Conservation (phyloP, 2,113 vertebrate genomes). For the Bufo gargarizans region DNA sequence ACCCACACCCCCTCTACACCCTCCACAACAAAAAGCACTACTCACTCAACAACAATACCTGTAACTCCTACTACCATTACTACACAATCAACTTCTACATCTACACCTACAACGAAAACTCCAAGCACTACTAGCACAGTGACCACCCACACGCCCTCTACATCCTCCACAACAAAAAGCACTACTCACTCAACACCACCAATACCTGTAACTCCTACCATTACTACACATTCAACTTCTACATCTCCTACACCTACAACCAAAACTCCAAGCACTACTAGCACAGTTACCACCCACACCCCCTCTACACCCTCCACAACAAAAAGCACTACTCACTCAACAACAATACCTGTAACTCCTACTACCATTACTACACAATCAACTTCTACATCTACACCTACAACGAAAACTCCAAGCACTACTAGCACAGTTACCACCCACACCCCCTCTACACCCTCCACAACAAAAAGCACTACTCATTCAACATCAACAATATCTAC, state of each 20-base stretch:
- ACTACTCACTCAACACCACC: background rate
- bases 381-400: background rate
- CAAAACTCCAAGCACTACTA: background rate
- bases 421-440: background rate
- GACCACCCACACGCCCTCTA: fast-evolving
- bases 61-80: background rate
- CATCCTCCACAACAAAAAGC: background rate
- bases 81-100: background rate
- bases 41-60: background rate
- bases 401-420: background rate
- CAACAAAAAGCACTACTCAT: background rate
- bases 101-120: background rate
- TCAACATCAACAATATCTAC: background rate
- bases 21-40: background rate
- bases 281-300: background rate
- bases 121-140: background rate
- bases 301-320: background rate
- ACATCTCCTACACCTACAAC: background rate
- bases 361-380: too few relatives aligned
- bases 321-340: background rate
- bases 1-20: background rate
- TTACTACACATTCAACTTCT: background rate
- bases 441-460: background rate
- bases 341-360: background rate
- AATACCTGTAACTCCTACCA: too few relatives aligned